A percentile compares a stretch with the other conserved stretches of the same genome.
These are phyloP conservation scores for Eilema sororculum DNA, from an alignment of 2,888 invertebrate genomes.

Conservation along the genomic window DNA sequence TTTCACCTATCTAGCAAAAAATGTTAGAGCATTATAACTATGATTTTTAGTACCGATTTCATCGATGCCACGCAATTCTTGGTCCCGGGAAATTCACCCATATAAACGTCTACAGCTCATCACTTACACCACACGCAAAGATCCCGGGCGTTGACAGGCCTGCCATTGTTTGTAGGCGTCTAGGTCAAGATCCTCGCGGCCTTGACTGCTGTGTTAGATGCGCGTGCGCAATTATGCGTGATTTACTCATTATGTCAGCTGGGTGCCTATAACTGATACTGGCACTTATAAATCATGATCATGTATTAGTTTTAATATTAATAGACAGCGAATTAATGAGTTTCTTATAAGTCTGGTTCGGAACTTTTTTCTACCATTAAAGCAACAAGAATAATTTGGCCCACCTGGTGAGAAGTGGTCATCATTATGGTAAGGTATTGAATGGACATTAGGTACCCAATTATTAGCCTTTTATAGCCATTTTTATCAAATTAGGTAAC, in stretches of 20 bases:
- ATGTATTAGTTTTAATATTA: not conserved
- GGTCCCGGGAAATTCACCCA: no score
- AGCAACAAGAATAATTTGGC: not conserved
- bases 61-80: no score
- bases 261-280: slow-evolving; percentile 13
- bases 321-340: not conserved
- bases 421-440: no score
- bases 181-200: slow-evolving; percentile 69
- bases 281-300: not conserved
- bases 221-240: slow-evolving; percentile 50
- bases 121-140: slow-evolving; percentile 33
- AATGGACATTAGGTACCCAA: not conserved
- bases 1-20: no score
- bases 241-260: slow-evolving; percentile 38
- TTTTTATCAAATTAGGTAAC: not conserved
- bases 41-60: no score
- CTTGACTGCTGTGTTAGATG: slow-evolving; percentile 62
- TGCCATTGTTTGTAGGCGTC: slow-evolving; percentile 64
- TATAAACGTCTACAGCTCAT: slow-evolving; percentile 13
- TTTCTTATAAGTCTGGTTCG: not conserved
- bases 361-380: not conserved
- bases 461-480: not conserved
- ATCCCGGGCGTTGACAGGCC: slow-evolving; percentile 60
- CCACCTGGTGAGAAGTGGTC: not conserved
- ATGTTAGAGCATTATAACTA: no score